Evolutionary conservation across 2,797 vertebrate species (phyloP).

Genomic region (Lagothrix lagotricha): DNA sequence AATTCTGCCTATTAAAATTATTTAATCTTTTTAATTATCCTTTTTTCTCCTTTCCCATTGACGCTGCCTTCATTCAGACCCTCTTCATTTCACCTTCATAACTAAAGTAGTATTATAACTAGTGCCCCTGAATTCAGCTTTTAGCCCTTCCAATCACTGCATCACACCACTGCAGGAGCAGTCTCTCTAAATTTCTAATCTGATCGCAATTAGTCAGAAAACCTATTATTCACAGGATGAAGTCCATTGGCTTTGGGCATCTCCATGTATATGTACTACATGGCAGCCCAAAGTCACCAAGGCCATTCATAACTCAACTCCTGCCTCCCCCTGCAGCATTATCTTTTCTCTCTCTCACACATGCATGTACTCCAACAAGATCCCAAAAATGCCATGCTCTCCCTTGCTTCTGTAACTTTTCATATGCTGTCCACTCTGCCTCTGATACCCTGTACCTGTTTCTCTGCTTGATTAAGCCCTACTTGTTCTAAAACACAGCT

Average conservation of each 20-base stretch:
- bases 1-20: neutral
- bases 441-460: neutral
- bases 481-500: neutral
- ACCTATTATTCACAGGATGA: neutral
- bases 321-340: neutral
- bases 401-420: neutral
- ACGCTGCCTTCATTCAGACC: neutral
- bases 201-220: neutral
- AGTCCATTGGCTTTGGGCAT: neutral
- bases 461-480: neutral
- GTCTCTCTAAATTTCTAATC: slow-evolving; percentile 1
- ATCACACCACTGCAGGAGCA: neutral
- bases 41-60: neutral
- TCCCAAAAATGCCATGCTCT: neutral
- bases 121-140: neutral
- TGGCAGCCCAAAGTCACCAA: neutral
- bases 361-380: neutral
- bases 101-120: neutral
- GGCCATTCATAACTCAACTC: neutral
- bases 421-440: neutral
- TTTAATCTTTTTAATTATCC: neutral
- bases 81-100: neutral
- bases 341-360: neutral
- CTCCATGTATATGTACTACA: neutral
- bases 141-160: neutral